These are phyloP conservation scores for Cynodonichthys magdalenae DNA, from an alignment of 2,797 vertebrate species.

Conservation along the genomic window DNA sequence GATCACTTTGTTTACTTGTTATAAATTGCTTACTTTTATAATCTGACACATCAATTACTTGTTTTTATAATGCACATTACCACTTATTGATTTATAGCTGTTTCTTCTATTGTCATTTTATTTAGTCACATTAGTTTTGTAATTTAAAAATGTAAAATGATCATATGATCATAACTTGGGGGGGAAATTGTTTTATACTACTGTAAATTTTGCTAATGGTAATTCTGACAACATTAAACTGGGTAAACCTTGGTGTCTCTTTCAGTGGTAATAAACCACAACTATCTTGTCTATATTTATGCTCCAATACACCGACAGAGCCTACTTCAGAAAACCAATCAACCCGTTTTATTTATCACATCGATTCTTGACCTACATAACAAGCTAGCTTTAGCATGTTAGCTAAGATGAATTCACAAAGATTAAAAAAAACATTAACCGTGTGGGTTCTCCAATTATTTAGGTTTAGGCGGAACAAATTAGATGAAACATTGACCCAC, in stretches of 20 bases:
- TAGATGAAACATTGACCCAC: constrained; percentile 28
- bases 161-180: not conserved
- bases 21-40: too few species aligned
- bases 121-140: not conserved
- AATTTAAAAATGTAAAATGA: not conserved
- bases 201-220: not conserved
- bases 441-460: not conserved
- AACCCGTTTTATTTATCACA: constrained; percentile 1
- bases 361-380: constrained; percentile 55
- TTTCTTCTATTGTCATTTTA: not conserved
- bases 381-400: constrained; percentile 11
- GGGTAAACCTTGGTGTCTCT: too few species aligned
- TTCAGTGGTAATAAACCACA: too few species aligned
- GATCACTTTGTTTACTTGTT: too few species aligned
- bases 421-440: not conserved
- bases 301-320: not conserved
- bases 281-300: not conserved
- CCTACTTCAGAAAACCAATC: not conserved
- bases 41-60: not conserved
- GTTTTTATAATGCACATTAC: not conserved
- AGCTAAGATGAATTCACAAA: not conserved
- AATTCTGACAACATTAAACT: not conserved
- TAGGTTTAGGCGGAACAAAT: accelerated
- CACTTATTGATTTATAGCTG: not conserved
- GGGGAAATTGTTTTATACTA: not conserved